Evolutionary conservation across 2,113 vertebrate species (phyloP).

Genomic region (Perca flavescens): DNA sequence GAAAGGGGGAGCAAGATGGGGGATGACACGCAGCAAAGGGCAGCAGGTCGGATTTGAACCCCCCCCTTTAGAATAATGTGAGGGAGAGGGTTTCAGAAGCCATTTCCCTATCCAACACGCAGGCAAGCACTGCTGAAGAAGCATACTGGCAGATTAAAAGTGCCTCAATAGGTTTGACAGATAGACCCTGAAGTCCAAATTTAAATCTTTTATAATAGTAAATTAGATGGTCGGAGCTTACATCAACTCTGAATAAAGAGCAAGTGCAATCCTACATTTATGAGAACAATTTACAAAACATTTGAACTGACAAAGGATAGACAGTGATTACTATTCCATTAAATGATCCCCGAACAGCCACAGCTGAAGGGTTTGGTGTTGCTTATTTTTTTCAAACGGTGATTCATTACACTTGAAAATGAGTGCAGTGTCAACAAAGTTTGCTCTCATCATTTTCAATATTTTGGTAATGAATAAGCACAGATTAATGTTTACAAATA

Average conservation of each 20-base stretch:
- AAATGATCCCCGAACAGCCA: background rate
- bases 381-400: background rate
- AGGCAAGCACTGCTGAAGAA: background rate
- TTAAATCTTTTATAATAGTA: background rate
- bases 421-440: constrained; percentile 14
- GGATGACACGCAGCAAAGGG: too few species aligned
- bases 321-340: constrained; percentile 15
- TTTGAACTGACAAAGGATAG: constrained; percentile 22
- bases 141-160: background rate
- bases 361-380: background rate
- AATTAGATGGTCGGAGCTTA: background rate
- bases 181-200: background rate
- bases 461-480: constrained; percentile 23
- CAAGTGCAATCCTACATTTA: constrained; percentile 10
- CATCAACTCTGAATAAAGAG: background rate
- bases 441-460: constrained; percentile 10
- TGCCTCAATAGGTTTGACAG: constrained; percentile 8
- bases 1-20: too few species aligned
- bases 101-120: background rate
- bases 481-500: constrained; percentile 47
- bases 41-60: too few species aligned
- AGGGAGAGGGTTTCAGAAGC: background rate
- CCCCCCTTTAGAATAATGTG: background rate
- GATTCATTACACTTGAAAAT: constrained; percentile 29
- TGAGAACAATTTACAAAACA: constrained; percentile 14